These are phyloP conservation scores for Amphiura filiformis DNA, from an alignment of 35 echinoderm and acorn worm species.

Conservation along the genomic window DNA sequence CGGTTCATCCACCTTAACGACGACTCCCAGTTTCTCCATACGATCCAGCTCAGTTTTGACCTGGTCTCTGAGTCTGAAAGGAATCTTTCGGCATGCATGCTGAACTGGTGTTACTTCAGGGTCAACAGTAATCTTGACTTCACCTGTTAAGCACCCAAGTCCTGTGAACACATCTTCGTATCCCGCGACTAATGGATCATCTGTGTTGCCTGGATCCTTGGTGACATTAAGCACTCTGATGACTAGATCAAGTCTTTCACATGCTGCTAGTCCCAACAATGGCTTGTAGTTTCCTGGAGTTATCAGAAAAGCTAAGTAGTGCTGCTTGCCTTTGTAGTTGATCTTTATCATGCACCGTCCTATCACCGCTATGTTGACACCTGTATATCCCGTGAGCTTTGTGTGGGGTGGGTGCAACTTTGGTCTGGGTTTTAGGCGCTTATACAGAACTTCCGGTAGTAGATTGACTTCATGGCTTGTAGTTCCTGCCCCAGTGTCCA, in stretches of 20 bases:
- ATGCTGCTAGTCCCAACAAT: slow-evolving; percentile 59
- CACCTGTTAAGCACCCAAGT: slow-evolving; percentile 39
- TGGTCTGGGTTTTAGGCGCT: slow-evolving; percentile 2
- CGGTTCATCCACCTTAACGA: slow-evolving; percentile 28
- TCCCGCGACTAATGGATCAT: not conserved
- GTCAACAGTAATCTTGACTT: slow-evolving; percentile 24
- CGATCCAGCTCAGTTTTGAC: slow-evolving; percentile 43
- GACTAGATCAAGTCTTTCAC: slow-evolving; percentile 28
- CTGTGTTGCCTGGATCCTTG: not conserved
- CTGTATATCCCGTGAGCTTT: slow-evolving; percentile 36
- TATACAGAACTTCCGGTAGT: slow-evolving; percentile 29
- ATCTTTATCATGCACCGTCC: slow-evolving; percentile 41
- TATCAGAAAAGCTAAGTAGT: slow-evolving; percentile 35
- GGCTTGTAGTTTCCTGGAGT: slow-evolving; percentile 42
- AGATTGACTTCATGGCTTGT: slow-evolving; percentile 69
- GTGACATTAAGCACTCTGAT: slow-evolving; percentile 18
- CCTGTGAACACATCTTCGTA: slow-evolving; percentile 49
- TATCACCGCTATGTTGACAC: slow-evolving; percentile 6
- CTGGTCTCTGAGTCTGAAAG: no score
- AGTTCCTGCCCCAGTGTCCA: slow-evolving; percentile 64
- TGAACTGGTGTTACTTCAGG: not conserved
- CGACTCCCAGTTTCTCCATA: slow-evolving; percentile 26
- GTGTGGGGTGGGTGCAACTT: not conserved
- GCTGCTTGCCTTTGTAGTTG: slow-evolving; percentile 5
- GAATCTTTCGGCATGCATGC: slow-evolving; percentile 39